Evolutionary conservation across 2,113 vertebrate genomes (phyloP), one percentile per base, ranked within the genome.

Genomic region (Eulacestoma nigropectus): DNA sequence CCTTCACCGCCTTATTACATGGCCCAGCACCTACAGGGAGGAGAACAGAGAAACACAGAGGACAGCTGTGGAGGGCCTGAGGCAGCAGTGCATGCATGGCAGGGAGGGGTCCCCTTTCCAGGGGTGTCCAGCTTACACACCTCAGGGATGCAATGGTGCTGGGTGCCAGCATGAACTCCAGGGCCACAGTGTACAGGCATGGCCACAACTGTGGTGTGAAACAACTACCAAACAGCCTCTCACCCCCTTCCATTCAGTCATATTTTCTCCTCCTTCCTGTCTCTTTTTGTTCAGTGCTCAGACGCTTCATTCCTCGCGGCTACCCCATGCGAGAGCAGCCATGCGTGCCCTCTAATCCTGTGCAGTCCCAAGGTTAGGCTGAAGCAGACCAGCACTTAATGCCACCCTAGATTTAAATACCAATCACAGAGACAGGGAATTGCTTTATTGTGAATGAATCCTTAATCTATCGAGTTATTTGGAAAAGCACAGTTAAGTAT

Each of bases 401-500:
- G 49, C 33, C 11, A 57, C n/a, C 46, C 30, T 46, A 10, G 12
- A 52, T 76, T 93, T 90, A 82, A 87, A 94, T 78, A 85, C 70
- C 35, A 55, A 55, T 89, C 64, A 52, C 1, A 82, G 55, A 47
- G 49, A 62, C 50, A 72, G 30, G 14, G 37, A 78, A 30, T 52
- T 69, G 41, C 55, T 88, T 83, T 70, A 74, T 49, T 88, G 72
- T 78, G 44, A 91, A 70, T 10, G 33, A 84, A 47, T 82, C 67
- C 84, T 92, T 73, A 64, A 93, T 84, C 69, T 94, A 50, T 27
- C 4, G 21, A 90, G 57, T 63, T 67, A 46, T 63, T 87, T 94
- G 68, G 83, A 82, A 37, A 37, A 72, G 62, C 21, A 10, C 7
- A 41, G 42, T 70, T 93, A 90, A 93, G 92, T 93, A 94, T 85